Percentiles rank a stretch among this genome's conserved stretches.
These are phyloP conservation scores for Macrobrachium rosenbergii DNA, from an alignment of 1,140 invertebrate genomes.

Conservation along the genomic window DNA sequence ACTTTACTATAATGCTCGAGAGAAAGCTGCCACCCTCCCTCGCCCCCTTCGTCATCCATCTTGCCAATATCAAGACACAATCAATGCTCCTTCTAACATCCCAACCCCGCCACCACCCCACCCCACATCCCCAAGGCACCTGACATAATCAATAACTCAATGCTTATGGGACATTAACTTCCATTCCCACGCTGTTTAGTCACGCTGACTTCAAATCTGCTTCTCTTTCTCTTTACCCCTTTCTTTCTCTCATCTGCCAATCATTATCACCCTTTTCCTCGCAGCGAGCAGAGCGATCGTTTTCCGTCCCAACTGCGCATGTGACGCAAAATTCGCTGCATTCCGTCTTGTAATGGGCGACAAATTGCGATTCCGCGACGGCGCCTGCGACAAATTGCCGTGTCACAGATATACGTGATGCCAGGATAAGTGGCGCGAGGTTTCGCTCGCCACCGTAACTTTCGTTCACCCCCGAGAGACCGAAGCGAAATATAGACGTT, in stretches of 20 bases:
- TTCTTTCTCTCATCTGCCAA: neutral
- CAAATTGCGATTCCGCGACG: slow-evolving; percentile 58
- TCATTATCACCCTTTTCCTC: neutral
- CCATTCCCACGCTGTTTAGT: neutral
- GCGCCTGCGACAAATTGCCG: slow-evolving; percentile 54
- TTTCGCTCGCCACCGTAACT: slow-evolving; percentile 30
- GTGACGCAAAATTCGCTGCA: slow-evolving; percentile 36
- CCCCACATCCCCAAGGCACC: neutral
- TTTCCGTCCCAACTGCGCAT: neutral
- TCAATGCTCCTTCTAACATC: neutral
- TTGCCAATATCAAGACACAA: neutral
- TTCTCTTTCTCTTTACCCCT: neutral
- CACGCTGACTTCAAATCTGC: neutral
- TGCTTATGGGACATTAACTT: neutral
- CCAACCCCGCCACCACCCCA: neutral
- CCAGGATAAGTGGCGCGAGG: slow-evolving; percentile 17
- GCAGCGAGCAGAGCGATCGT: neutral
- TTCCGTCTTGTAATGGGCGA: slow-evolving; percentile 55
- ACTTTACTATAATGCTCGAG: too few relatives aligned
- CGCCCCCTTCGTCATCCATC: neutral
- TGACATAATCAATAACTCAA: too few relatives aligned
- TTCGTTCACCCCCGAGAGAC: slow-evolving; percentile 13
- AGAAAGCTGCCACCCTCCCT: neutral
- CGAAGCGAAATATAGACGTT: neutral
- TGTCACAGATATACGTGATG: slow-evolving; percentile 42